Evolutionary conservation across 2,888 invertebrate species (phyloP), one percentile per base, ranked within the genome.

Genomic region (Beris chalybata): DNA sequence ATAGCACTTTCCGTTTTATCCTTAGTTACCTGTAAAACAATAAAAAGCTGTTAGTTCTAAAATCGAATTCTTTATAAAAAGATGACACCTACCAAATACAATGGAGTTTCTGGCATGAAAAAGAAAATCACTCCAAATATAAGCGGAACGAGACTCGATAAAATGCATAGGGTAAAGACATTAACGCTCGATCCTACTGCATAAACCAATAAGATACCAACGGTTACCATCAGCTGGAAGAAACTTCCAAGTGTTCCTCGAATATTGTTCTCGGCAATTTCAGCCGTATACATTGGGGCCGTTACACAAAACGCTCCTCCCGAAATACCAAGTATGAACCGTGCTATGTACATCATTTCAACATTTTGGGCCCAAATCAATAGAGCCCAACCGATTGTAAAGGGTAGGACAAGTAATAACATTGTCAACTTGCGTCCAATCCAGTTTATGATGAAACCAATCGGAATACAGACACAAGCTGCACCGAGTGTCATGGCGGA

Each of bases 31-130:
- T 79, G 5, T 47, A 65, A 56, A 48, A 52, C 12, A 44, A n/a
- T 22, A 22, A 22, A 22, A 22, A 22, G 3, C 2, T 22, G 11
- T 56, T 55, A 55, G 32, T 4, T 9, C 44, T 44, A 1, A 12
- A 54, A 12, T 52, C 52, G 9, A 54, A 7, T 13, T 54, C 29
- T 22, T 54, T 31, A 3, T 22, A 22, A 22, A 22, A 22, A 22
- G 5, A 31, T 29, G 54, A 6, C 3, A 71, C 76, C 76, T 70
- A 91, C 83, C 71, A 87, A 82, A 76, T 85, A 92, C 32, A 87
- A 86, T 0, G 96, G 95, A 4, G 92, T 88, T 79, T 96, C 96
- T 0, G 95, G 96, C 87, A 95, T 91, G 73, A 92, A 89, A 74
- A 90, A 85, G 79, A 93, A 91, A 3, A 89, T 81, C 0, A 83